Conservation (phyloP, 2,113 vertebrate genomes). For the Elephantulus edwardii region DNA sequence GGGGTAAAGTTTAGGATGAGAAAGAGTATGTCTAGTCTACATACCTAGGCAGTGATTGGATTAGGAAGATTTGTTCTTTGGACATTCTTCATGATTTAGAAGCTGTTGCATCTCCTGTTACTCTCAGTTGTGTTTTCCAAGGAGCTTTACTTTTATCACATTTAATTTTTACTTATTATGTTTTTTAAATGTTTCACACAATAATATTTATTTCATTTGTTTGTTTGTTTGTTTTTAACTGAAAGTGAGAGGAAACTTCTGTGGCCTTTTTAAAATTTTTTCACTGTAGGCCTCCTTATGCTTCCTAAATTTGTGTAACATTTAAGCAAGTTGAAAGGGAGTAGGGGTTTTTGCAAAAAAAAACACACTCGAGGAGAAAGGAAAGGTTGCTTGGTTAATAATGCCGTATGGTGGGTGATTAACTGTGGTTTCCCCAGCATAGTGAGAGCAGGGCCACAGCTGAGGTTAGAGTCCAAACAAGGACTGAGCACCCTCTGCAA, state of each 20-base stretch:
- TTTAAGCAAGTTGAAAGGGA: constrained; percentile 87
- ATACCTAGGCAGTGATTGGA: no score
- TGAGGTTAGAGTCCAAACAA: no score
- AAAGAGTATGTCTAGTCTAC: no score
- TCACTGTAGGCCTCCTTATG: constrained; percentile 83
- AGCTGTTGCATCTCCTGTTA: no score
- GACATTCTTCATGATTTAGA: no score
- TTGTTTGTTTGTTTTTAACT: constrained; percentile 83
- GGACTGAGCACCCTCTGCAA: no score
- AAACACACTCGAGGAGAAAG: constrained; percentile 76
- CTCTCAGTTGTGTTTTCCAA: no score
- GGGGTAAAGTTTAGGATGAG: no score
- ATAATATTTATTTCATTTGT: constrained; percentile 81
- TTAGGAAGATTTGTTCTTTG: no score
- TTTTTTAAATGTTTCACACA: constrained; percentile 82
- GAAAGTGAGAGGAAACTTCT: constrained; percentile 82
- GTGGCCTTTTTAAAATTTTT: constrained; percentile 81
- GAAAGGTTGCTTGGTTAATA: constrained; percentile 85
- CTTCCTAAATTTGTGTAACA: constrained; percentile 84
- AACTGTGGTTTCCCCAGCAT: no score
- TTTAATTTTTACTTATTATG: constrained; percentile 81
- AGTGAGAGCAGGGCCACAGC: no score
- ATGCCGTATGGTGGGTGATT: constrained; percentile 86
- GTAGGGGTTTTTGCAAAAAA: constrained; percentile 84
- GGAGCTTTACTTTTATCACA: no score